Evolutionary conservation across 2,113 vertebrate species (phyloP), one percentile per base, ranked within the genome.

Genomic region (Barnardius zonarius): DNA sequence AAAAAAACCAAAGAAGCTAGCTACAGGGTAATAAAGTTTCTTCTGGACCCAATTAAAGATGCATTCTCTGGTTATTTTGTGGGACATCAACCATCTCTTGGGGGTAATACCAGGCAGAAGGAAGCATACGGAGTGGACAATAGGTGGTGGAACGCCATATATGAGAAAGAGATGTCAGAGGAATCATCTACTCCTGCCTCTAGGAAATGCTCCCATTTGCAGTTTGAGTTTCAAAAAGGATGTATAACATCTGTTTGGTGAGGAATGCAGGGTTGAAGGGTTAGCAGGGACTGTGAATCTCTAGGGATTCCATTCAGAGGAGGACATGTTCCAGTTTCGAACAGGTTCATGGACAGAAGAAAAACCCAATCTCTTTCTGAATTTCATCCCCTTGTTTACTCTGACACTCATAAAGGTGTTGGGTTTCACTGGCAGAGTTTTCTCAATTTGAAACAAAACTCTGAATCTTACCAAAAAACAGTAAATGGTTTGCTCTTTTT

Each of bases 21-120:
- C 97, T 97, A 94, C 88, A 94, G 96, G 97, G 97, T 97, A 98
- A 98, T 97, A 97, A 98, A 97, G 97, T 97, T 98, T 98, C 97
- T 97, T 92, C 77, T 93, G 92, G 96, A 97, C 95, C 96, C 97
- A 97, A 97, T 98, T 98, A 98, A 97, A 97, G 81, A 93, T 95
- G 87, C 86, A 80, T 95, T 88, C 92, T 93, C 90, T 51, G 51
- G 84, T 92, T 93, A 81, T 91, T 97, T 83, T 93, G 88, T 0
- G 3, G 76, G 84, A 95, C 86, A 79, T 90, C 44, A 62, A 52
- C 79, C 35, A 57, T 83, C 92, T 94, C 83, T 86, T 93, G 90
- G 83, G 92, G 93, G 57, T 92, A 70, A 93, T 72, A 46, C 69
- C 20, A 61, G 75, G 74, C 69, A 96, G 84, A 87, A 79, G 86